phyloP scores from a whole-genome alignment of 2,797 vertebrate genomes.

The Choloepus didactylus region DNA sequence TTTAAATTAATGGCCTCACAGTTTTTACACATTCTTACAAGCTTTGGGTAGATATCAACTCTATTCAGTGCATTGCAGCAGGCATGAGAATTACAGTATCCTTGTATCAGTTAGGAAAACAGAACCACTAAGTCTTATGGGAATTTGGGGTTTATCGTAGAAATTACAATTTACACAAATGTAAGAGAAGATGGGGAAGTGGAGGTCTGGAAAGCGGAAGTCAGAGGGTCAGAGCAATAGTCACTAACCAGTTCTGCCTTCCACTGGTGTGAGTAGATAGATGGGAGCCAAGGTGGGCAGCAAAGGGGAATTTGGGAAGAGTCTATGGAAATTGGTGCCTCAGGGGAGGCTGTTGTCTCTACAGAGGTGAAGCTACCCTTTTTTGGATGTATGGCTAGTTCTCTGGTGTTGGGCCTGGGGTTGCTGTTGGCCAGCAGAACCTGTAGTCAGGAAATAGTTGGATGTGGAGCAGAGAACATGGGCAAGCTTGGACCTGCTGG shows the following conservation, averaged over 20 bases:
- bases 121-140: neutral
- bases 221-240: neutral
- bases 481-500: neutral
- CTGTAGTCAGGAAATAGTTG: neutral
- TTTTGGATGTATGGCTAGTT: neutral
- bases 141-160: neutral
- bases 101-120: neutral
- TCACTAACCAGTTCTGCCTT: neutral
- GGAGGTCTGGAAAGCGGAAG: neutral
- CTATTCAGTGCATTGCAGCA: neutral
- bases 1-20: neutral
- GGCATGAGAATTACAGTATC: neutral
- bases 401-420: neutral
- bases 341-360: neutral
- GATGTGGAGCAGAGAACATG: neutral
- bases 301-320: neutral
- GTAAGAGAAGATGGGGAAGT: neutral
- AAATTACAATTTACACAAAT: neutral
- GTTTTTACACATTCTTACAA: neutral
- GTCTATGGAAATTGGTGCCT: neutral
- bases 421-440: neutral
- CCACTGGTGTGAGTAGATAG: fast-evolving
- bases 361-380: neutral
- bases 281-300: neutral
- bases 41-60: neutral